These are phyloP conservation scores for Amorpha juglandis DNA, from an alignment of 2,888 invertebrate species.

Conservation along the genomic window DNA sequence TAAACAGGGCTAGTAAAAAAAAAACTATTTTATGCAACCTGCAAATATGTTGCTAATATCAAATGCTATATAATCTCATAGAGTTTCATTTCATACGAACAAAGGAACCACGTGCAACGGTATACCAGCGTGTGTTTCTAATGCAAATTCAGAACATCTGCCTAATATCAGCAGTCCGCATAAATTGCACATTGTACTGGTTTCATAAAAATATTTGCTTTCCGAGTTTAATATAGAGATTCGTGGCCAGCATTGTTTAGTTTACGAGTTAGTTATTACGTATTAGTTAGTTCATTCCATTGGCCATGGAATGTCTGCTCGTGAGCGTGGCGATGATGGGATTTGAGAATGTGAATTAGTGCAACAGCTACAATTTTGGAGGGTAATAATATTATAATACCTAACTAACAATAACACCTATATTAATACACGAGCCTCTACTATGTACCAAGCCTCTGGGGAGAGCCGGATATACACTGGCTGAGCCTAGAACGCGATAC, in stretches of 20 bases:
- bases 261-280: no score
- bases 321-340: no score
- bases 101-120: constrained; percentile 19
- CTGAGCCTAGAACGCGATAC: neutral
- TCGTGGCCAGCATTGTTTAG: neutral
- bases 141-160: constrained; percentile 24
- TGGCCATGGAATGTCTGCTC: no score
- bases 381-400: no score
- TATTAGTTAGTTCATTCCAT: no score
- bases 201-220: constrained; percentile 23
- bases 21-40: neutral
- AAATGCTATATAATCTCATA: constrained; percentile 5
- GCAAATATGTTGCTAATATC: neutral
- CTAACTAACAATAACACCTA: no score
- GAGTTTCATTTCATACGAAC: constrained; percentile 14
- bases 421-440: no score
- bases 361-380: no score
- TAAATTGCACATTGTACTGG: constrained; percentile 20
- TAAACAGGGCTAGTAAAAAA: no score
- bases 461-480: neutral
- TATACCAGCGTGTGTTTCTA: constrained; percentile 19
- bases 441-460: no score
- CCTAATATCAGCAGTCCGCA: constrained; percentile 22
- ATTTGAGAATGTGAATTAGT: no score
- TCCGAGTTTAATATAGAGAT: neutral